A percentile compares a stretch with the other conserved stretches of the same genome.
phyloP scores from a whole-genome alignment of 1,140 invertebrate genomes.

The Meteorus sp. region DNA sequence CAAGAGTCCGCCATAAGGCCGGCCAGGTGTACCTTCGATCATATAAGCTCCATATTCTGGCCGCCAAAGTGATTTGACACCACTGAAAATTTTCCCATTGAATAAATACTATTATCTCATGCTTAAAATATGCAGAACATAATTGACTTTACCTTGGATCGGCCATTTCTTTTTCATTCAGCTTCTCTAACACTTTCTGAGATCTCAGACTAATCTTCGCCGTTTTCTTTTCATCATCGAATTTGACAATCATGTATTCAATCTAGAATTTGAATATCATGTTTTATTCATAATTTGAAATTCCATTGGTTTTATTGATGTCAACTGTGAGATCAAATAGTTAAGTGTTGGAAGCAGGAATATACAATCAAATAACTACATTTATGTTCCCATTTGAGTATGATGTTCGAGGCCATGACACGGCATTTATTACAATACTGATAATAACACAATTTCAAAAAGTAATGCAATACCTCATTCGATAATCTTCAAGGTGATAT shows the following conservation, averaged over 20 bases:
- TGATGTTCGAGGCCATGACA: too few relatives aligned
- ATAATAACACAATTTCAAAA: too few relatives aligned
- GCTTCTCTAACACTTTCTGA: conserved; percentile 72
- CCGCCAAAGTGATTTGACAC: conserved; percentile 89
- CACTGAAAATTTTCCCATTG: conserved; percentile 41
- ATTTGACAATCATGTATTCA: conserved; percentile 96
- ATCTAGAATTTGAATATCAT: conserved; percentile 60
- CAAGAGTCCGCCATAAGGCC: conserved; percentile 89
- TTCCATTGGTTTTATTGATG: not conserved
- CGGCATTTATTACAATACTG: too few relatives aligned
- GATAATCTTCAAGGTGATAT: too few relatives aligned
- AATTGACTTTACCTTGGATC: conserved; percentile 71
- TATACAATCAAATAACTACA: not conserved
- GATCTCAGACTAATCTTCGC: conserved; percentile 84
- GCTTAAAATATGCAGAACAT: not conserved
- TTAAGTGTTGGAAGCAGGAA: not conserved
- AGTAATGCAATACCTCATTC: too few relatives aligned
- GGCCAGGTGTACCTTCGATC: conserved; percentile 99
- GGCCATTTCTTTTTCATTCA: conserved; percentile 81
- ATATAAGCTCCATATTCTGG: conserved; percentile 99
- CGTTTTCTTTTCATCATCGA: conserved; percentile 85
- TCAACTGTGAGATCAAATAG: not conserved
- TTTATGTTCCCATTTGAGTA: too few relatives aligned
- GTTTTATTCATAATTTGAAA: not conserved
- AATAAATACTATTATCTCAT: not conserved